phyloP scores from a whole-genome alignment of 2,797 vertebrate species.

The Oceanodroma leucorhoa region DNA sequence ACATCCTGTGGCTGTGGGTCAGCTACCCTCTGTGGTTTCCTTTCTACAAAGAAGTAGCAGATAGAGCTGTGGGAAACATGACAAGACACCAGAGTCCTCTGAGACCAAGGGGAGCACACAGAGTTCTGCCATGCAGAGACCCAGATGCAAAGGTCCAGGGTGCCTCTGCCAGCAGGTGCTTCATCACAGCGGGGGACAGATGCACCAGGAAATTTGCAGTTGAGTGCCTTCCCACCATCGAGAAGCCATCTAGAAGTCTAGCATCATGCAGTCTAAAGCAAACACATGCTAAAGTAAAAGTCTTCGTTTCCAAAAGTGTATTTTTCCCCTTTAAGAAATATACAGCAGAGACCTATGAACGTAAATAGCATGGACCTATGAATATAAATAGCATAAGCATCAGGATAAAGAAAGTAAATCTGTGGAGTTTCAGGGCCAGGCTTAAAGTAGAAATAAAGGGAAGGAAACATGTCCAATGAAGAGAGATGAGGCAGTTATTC shows the following conservation, averaged over 20 bases:
- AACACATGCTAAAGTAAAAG: not conserved
- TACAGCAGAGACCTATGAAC: not conserved
- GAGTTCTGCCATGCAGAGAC: not conserved
- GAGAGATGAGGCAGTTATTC: not conserved
- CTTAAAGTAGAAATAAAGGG: not conserved
- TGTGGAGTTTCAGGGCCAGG: not conserved
- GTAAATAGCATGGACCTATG: not conserved
- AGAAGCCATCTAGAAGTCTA: not conserved
- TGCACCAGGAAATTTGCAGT: not conserved
- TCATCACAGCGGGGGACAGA: accelerated
- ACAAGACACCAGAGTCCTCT: not conserved
- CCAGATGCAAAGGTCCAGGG: not conserved
- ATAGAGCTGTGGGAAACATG: not conserved
- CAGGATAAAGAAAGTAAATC: not conserved
- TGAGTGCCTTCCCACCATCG: not conserved
- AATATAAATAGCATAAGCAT: not conserved
- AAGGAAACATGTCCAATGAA: not conserved
- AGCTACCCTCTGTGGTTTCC: not conserved
- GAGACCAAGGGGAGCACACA: not conserved
- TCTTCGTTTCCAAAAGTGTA: not conserved
- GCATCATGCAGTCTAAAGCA: not conserved
- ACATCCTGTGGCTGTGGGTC: not conserved
- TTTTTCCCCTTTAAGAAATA: not conserved
- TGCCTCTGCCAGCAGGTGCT: not conserved
- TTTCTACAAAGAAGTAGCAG: not conserved